Evolutionary conservation across 2,797 vertebrate species (phyloP).

Genomic region (Coluber constrictor): DNA sequence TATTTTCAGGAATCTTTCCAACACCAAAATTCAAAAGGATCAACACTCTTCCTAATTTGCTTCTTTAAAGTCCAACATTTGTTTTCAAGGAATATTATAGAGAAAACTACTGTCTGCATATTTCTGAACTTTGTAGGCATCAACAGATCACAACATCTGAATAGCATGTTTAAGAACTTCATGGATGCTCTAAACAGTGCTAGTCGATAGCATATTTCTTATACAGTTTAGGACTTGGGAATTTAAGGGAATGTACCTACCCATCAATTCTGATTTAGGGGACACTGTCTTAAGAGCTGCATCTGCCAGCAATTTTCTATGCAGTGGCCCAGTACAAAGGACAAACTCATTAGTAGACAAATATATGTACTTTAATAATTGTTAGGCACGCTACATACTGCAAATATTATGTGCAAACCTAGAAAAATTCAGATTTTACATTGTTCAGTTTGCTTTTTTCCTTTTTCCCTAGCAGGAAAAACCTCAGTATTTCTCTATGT

Average conservation of each 20-base stretch:
- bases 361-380: neutral
- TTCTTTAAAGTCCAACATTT: neutral
- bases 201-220: neutral
- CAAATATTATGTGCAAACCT: neutral
- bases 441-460: neutral
- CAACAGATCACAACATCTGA: neutral
- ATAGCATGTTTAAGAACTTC: neutral
- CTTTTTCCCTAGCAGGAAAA: neutral
- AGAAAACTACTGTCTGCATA: neutral
- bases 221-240: neutral
- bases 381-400: neutral
- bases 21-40: neutral
- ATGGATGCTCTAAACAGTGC: neutral
- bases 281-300: neutral
- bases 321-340: neutral
- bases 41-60: neutral
- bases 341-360: neutral
- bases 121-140: neutral
- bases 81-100: neutral
- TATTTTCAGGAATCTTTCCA: neutral
- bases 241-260: neutral
- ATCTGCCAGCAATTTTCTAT: neutral
- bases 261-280: neutral
- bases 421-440: neutral
- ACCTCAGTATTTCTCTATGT: neutral